Base-by-base conservation (phyloP, 1,140 invertebrate species). In the Sipha flava region DNA sequence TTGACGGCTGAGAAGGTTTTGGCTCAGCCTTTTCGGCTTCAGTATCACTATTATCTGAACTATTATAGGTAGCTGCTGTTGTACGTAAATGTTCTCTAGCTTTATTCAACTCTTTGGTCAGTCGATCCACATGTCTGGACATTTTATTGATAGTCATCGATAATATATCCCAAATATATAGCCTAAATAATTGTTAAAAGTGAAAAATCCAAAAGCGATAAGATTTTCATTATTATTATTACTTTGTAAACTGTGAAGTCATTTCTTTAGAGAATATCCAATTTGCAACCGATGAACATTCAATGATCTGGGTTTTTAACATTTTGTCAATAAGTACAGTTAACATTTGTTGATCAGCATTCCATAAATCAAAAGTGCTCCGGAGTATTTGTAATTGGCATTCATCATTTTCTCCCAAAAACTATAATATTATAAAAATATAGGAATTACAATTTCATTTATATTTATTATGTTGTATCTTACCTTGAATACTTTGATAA, bases 251-350 rank as follows among this genome's bases (percentile, higher is more conserved):
- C 85, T 97, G 95, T 10, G 89, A 86, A 29, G 89, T 89, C 95
- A 99, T 98, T 85, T 98, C 95, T 87, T 95, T 94, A 4, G 95
- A 97, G 87, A 99, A 99, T 79, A 99, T 92, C 98, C 97, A 99
- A 83, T 97, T 98, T 34, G 96, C 96, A 14, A 99, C 96, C 12
- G 96, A 93, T 80, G 95, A 94, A 84, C 96, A 98, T 84, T 98
- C 95, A 18, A 99, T 92, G 59, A 99, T 94, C 85, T 98, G 94
- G 47, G 96, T 98, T 87, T 99, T 98, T 4, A 99, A 88, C 87
- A 99, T 91, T 87, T 99, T 98, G 86, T 99, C 97, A 5, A 97
- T 93, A 0, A 99, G 87, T 0, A 99, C 95, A 47, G 93, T 91
- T 89, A 99, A 92, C 95, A 99, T 98, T 88, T 98, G 97, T 83